Evolutionary conservation across 2,797 vertebrate species (phyloP).

Genomic region (Pipistrellus nathusii): DNA sequence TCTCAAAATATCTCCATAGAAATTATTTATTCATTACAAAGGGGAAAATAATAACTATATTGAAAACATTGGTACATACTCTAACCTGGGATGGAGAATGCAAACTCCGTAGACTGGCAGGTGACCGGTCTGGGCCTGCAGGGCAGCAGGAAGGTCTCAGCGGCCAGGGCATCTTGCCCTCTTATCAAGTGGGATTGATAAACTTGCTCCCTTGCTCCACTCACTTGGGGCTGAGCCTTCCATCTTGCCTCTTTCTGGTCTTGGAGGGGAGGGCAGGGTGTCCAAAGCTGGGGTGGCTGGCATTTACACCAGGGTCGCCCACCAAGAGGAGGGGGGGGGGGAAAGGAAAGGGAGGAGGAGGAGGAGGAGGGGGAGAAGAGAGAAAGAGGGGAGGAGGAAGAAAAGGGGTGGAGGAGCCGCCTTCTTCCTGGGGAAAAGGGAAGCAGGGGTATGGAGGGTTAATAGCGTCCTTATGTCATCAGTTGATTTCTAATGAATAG

Average conservation of each 20-base stretch:
- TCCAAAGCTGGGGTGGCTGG: background rate
- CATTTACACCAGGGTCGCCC: conserved; percentile 34
- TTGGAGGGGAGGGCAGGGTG: background rate
- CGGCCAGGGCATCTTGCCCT: background rate
- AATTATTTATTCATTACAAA: background rate
- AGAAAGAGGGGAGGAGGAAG: too few species aligned
- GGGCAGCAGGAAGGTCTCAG: rapidly evolving
- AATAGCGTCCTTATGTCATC: conserved; percentile 54
- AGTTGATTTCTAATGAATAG: background rate
- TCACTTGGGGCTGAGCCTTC: background rate
- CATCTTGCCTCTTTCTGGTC: background rate
- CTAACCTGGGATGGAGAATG: background rate
- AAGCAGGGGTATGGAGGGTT: background rate
- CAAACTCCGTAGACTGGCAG: background rate
- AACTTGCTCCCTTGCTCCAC: background rate
- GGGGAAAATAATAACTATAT: background rate
- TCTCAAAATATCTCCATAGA: background rate
- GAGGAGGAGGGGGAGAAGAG: too few species aligned
- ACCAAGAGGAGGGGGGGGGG: conserved; percentile 44
- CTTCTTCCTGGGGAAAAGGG: background rate
- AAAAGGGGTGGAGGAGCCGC: conserved; percentile 48
- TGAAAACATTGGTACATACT: background rate
- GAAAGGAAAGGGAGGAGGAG: too few species aligned
- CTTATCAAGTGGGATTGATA: background rate
- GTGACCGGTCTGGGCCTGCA: background rate